Conservation (phyloP, 2,888 invertebrate genomes). For the Buathra laborator region DNA sequence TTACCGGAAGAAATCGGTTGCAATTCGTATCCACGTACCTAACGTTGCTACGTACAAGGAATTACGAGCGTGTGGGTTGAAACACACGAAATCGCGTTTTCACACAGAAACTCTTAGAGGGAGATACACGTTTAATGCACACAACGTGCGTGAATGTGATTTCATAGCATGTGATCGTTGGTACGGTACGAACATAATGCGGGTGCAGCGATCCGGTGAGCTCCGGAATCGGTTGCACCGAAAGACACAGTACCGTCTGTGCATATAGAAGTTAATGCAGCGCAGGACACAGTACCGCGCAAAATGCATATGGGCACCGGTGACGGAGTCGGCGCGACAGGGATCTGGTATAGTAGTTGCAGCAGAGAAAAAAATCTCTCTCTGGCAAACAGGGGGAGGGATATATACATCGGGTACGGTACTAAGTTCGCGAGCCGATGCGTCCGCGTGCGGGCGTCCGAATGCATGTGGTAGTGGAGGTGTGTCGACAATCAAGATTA, state of each 20-base stretch:
- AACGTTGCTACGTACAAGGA: no score
- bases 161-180: constrained; percentile 25
- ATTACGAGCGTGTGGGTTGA: neutral
- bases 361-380: neutral
- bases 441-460: constrained; percentile 68
- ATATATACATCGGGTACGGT: constrained; percentile 34
- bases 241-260: constrained; percentile 27
- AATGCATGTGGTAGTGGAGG: constrained; percentile 75
- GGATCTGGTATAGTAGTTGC: constrained; percentile 19
- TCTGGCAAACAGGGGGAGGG: neutral
- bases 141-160: neutral
- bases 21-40: neutral
- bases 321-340: constrained; percentile 64
- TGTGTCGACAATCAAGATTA: constrained; percentile 84
- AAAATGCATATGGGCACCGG: constrained; percentile 52
- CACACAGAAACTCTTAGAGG: neutral
- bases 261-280: constrained; percentile 42
- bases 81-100: constrained; percentile 12
- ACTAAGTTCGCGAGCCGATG: constrained; percentile 65
- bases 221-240: constrained; percentile 9
- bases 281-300: neutral
- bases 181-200: constrained; percentile 40
- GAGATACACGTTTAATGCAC: neutral
- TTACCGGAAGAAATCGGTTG: no score
- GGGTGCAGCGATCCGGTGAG: constrained; percentile 53